These are phyloP conservation scores for Aleiodes sp. DNA, from an alignment of 1,140 invertebrate genomes.

Conservation along the genomic window DNA sequence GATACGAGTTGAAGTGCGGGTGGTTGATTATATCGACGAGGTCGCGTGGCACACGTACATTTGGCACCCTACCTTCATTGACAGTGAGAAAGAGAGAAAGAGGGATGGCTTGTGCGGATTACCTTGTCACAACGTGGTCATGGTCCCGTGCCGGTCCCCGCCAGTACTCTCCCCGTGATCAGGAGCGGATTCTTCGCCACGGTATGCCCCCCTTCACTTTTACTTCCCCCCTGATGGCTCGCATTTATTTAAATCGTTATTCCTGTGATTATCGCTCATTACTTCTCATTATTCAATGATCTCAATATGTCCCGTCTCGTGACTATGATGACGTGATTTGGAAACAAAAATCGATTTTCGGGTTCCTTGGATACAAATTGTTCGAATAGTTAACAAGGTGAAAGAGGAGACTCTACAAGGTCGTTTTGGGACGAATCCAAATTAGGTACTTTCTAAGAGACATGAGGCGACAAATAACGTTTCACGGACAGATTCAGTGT, in stretches of 20 bases:
- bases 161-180: slow-evolving; percentile 45
- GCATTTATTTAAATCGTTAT: neutral
- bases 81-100: slow-evolving; percentile 14
- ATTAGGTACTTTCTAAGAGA: slow-evolving; percentile 30
- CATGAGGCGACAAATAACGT: neutral
- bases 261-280: too few relatives aligned
- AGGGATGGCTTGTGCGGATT: slow-evolving; percentile 32
- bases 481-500: slow-evolving; percentile 21
- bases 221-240: too few relatives aligned
- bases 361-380: neutral
- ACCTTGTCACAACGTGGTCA: slow-evolving; percentile 58
- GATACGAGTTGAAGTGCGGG: too few relatives aligned
- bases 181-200: slow-evolving; percentile 31
- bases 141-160: slow-evolving; percentile 45
- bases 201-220: slow-evolving; percentile 47
- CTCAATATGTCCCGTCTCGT: too few relatives aligned
- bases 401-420: slow-evolving; percentile 19
- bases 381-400: neutral
- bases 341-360: too few relatives aligned
- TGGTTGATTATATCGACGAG: slow-evolving; percentile 4
- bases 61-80: neutral
- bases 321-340: neutral
- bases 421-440: slow-evolving; percentile 22
- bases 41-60: neutral
- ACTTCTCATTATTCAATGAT: too few relatives aligned